These are phyloP conservation scores for Tiliqua scincoides DNA, from an alignment of 2,113 vertebrate genomes.

Conservation along the genomic window DNA sequence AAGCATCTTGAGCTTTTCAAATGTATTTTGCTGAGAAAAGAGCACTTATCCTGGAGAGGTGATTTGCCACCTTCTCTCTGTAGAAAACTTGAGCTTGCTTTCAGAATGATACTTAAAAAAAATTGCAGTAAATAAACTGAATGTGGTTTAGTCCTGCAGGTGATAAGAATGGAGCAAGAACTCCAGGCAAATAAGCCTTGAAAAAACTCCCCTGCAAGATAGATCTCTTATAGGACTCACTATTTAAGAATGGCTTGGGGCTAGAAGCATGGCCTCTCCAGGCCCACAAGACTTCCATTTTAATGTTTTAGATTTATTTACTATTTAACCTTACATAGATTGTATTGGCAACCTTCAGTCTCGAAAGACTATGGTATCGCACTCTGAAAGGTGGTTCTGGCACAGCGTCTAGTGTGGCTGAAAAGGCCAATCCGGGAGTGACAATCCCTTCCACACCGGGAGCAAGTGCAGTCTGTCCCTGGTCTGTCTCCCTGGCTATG, in stretches of 20 bases:
- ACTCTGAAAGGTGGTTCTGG: too few relatives aligned
- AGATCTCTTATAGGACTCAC: neutral
- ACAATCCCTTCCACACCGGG: too few relatives aligned
- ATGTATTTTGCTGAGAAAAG: neutral
- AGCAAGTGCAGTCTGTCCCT: too few relatives aligned
- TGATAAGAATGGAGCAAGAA: neutral
- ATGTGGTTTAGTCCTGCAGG: neutral
- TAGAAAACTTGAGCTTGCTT: constrained; percentile 2
- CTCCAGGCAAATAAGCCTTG: neutral
- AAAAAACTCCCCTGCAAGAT: neutral
- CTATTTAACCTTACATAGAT: too few relatives aligned
- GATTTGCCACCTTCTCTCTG: neutral
- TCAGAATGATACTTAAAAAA: constrained; percentile 8
- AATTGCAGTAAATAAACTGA: neutral
- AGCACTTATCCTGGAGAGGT: neutral
- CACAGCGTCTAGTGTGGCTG: too few relatives aligned
- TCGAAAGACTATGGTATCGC: too few relatives aligned
- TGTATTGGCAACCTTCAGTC: too few relatives aligned
- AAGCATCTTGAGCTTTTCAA: neutral
- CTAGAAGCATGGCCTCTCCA: neutral
- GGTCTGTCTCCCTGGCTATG: too few relatives aligned
- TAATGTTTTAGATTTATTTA: neutral
- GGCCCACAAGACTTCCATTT: neutral
- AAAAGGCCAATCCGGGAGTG: too few relatives aligned
- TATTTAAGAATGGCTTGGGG: neutral